Percentiles rank a stretch among this genome's conserved stretches.
These are phyloP conservation scores for Zalophus californianus DNA, from an alignment of 2,797 vertebrate genomes.

Conservation along the genomic window DNA sequence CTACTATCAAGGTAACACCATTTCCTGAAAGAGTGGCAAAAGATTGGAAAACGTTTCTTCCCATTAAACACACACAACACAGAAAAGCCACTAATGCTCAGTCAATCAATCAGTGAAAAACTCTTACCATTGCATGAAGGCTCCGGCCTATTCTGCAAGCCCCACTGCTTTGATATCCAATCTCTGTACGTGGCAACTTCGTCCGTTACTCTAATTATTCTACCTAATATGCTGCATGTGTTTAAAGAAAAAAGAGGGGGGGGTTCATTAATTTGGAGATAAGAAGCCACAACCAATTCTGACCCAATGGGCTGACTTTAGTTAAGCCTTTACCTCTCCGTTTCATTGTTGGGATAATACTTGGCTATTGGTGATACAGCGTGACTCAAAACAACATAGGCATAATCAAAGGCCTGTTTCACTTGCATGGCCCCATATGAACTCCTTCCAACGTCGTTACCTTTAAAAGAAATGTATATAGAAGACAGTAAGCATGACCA, in stretches of 20 bases:
- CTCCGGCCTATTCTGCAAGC: constrained; percentile 91
- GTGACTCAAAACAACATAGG: constrained; percentile 96
- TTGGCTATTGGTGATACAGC: constrained; percentile 97
- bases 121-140: constrained; percentile 92
- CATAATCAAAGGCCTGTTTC: constrained; percentile 99
- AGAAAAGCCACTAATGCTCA: constrained; percentile 64
- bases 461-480: constrained; percentile 86
- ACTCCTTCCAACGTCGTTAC: constrained; percentile 97
- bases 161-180: constrained; percentile 97
- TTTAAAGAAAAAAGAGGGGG: constrained; percentile 39
- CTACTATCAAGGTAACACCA: constrained; percentile 93
- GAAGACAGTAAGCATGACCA: background rate
- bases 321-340: constrained; percentile 91
- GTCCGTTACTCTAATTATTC: constrained; percentile 97
- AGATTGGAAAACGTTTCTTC: constrained; percentile 81
- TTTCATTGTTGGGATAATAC: constrained; percentile 97
- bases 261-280: background rate
- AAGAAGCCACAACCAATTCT: constrained; percentile 13
- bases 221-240: constrained; percentile 93
- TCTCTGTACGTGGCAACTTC: constrained; percentile 97
- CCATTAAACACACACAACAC: constrained; percentile 70
- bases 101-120: background rate
- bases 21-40: constrained; percentile 90
- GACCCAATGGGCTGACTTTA: background rate
- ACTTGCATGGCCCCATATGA: constrained; percentile 99